Conservation (phyloP, 1,140 invertebrate genomes). For the Mycetomoellerius zeteki region DNA sequence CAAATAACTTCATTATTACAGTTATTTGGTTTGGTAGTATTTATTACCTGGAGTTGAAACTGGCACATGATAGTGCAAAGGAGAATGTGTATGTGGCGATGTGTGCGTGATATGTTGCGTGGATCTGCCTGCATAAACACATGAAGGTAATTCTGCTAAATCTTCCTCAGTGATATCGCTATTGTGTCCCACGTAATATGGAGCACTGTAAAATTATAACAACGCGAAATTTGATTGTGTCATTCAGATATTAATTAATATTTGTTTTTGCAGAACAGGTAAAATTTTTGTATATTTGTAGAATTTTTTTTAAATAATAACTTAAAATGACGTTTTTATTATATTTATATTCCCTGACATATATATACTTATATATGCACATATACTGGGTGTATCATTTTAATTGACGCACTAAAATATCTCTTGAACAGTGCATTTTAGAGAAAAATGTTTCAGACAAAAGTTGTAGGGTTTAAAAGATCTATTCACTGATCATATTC, state of each 20-base stretch:
- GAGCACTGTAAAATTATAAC: conserved; percentile 81
- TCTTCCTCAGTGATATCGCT: conserved; percentile 88
- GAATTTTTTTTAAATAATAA: neutral
- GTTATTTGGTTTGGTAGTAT: too few species aligned
- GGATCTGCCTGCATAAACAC: conserved; percentile 89
- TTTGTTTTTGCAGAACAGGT: neutral
- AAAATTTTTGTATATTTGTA: neutral
- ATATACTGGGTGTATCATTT: too few species aligned
- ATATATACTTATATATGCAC: neutral
- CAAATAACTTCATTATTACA: neutral
- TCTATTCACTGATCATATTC: too few species aligned
- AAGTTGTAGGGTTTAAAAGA: too few species aligned
- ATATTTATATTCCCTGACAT: neutral
- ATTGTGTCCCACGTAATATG: conserved; percentile 86
- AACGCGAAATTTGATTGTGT: neutral
- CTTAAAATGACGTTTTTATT: neutral
- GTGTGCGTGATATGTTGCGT: conserved; percentile 83
- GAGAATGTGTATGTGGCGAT: conserved; percentile 82
- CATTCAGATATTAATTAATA: neutral
- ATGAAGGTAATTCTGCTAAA: conserved; percentile 89
- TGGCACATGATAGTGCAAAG: conserved; percentile 84
- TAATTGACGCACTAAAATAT: too few species aligned
- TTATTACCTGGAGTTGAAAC: conserved; percentile 83
- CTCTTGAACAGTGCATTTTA: too few species aligned
- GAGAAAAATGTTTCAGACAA: too few species aligned